Conservation (phyloP, 92 coral and sea anemone genomes). For the Blastomussa wellsi region DNA sequence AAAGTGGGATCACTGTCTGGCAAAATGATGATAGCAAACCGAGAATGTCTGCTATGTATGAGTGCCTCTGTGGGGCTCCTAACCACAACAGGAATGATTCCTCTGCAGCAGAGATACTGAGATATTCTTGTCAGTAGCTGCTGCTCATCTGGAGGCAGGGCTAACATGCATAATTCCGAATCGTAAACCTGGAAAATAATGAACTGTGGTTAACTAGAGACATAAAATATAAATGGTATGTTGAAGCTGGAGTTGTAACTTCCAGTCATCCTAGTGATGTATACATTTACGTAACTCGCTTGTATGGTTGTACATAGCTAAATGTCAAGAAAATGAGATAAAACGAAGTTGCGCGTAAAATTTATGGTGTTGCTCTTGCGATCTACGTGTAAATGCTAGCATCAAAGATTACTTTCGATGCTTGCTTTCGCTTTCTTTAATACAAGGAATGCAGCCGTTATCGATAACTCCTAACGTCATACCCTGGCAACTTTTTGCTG, state of each 20-base stretch:
- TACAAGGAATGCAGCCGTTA: background rate
- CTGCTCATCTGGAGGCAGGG: constrained; percentile 46
- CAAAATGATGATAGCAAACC: constrained; percentile 49
- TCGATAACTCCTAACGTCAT: background rate
- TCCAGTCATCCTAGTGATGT: constrained; percentile 18
- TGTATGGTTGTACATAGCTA: background rate
- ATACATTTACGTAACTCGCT: background rate
- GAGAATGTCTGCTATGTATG: constrained; percentile 67
- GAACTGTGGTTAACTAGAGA: background rate
- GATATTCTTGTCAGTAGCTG: constrained; percentile 37
- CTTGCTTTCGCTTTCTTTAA: no score
- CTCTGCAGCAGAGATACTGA: constrained; percentile 47
- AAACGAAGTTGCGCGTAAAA: background rate
- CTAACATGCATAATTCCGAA: constrained; percentile 45
- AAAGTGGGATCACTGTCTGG: constrained; percentile 66
- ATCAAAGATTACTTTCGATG: background rate
- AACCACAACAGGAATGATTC: constrained; percentile 68
- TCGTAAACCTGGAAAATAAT: constrained; percentile 27
- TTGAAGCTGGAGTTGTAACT: background rate
- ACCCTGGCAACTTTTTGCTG: constrained; percentile 24
- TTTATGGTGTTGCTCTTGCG: background rate
- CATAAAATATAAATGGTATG: background rate
- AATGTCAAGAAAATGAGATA: background rate
- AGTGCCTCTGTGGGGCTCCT: constrained; percentile 71
- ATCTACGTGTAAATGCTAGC: background rate